phyloP scores from a whole-genome alignment of 2,113 vertebrate genomes.

The Galbula dea region DNA sequence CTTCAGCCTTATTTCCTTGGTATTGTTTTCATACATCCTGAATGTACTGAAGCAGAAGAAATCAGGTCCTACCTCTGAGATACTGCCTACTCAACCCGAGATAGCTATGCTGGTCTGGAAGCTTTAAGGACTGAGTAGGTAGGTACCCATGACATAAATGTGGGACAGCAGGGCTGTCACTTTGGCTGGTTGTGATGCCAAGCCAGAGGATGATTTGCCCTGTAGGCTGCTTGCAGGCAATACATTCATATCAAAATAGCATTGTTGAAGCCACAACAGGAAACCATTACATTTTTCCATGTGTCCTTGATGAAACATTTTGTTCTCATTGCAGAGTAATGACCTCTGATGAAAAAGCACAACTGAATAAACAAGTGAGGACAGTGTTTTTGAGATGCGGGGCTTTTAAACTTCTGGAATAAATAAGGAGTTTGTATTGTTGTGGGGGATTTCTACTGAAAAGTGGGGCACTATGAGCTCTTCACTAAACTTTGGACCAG shows the following conservation, averaged over 20 bases:
- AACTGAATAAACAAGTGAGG: neutral
- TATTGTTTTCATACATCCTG: neutral
- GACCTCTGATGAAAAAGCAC: neutral
- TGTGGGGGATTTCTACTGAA: neutral
- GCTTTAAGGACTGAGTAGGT: too few relatives aligned
- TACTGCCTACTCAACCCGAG: neutral
- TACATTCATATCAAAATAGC: accelerated
- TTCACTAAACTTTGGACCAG: too few relatives aligned
- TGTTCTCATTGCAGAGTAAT: neutral
- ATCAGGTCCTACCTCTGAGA: accelerated
- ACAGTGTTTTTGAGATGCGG: neutral
- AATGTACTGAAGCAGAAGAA: neutral
- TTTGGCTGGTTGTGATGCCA: too few relatives aligned
- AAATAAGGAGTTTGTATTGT: neutral
- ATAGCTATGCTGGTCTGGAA: too few relatives aligned
- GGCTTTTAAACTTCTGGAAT: neutral
- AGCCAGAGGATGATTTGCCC: neutral
- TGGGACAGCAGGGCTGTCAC: neutral
- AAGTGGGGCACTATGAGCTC: neutral
- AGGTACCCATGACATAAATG: too few relatives aligned
- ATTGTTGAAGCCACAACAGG: accelerated
- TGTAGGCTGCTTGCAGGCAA: neutral
- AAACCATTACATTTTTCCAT: accelerated
- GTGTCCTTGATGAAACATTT: neutral
- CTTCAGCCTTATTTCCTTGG: neutral